phyloP scores from a whole-genome alignment of 2,888 invertebrate genomes.

The Idaea dimidiata region DNA sequence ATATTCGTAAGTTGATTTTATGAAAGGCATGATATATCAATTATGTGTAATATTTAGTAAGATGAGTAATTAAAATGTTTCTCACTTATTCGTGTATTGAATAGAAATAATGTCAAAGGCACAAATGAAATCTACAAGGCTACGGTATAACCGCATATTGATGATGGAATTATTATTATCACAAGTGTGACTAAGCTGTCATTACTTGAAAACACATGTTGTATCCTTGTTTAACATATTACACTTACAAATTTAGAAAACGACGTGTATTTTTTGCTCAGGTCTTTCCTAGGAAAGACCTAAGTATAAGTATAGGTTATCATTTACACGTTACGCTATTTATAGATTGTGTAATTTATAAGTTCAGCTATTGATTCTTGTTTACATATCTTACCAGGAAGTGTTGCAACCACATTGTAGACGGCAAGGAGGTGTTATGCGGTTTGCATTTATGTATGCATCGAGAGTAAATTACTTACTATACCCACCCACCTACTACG shows the following conservation, averaged over 20 bases:
- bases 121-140: conserved; percentile 56
- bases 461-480: conserved; percentile 42
- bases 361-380: conserved; percentile 37
- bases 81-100: conserved; percentile 23
- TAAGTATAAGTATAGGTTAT: conserved; percentile 8
- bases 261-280: not conserved
- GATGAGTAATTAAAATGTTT: conserved; percentile 12
- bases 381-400: conserved; percentile 54
- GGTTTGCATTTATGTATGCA: conserved; percentile 63
- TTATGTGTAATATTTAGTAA: conserved; percentile 11
- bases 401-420: conserved; percentile 61
- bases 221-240: conserved; percentile 63
- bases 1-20: conserved; percentile 65
- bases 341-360: no score
- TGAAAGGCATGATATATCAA: conserved; percentile 44
- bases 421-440: conserved; percentile 55
- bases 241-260: not conserved
- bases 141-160: conserved; percentile 47
- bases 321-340: conserved; percentile 18
- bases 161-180: conserved; percentile 44
- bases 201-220: conserved; percentile 52
- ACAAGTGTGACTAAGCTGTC: conserved; percentile 40
- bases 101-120: conserved; percentile 34
- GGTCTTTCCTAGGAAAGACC: no score
- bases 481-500: not conserved